These are phyloP conservation scores for Strigops habroptila DNA, from an alignment of 2,113 vertebrate genomes.

Conservation along the genomic window DNA sequence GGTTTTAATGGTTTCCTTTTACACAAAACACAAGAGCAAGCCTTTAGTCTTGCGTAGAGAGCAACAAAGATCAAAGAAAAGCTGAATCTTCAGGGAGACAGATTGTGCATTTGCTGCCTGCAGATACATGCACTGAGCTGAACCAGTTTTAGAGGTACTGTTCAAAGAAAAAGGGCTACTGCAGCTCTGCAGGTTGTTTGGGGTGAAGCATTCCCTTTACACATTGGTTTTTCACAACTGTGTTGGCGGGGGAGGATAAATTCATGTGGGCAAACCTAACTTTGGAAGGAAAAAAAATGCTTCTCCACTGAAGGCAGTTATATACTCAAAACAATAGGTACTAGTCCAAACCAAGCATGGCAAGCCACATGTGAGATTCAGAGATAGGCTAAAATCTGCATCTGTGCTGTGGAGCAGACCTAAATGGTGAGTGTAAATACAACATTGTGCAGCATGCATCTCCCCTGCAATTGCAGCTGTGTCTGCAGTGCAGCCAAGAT, in stretches of 20 bases:
- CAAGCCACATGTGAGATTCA: neutral
- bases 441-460: rapidly evolving
- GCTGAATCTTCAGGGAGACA: neutral
- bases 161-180: neutral
- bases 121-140: neutral
- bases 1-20: neutral
- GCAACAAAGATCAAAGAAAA: neutral
- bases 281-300: neutral
- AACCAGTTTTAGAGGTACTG: neutral
- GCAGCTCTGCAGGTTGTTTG: neutral
- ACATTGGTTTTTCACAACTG: neutral
- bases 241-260: rapidly evolving
- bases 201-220: neutral
- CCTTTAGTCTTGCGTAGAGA: neutral
- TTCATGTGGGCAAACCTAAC: neutral
- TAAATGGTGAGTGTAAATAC: neutral
- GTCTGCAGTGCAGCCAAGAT: neutral
- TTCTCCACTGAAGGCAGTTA: neutral
- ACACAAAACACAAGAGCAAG: neutral
- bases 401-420: neutral
- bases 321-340: neutral
- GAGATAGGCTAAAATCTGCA: too few relatives aligned
- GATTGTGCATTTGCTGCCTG: neutral
- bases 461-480: neutral
- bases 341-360: neutral